Conservation (phyloP, 2,797 vertebrate species). For the Borostomias antarcticus region DNA sequence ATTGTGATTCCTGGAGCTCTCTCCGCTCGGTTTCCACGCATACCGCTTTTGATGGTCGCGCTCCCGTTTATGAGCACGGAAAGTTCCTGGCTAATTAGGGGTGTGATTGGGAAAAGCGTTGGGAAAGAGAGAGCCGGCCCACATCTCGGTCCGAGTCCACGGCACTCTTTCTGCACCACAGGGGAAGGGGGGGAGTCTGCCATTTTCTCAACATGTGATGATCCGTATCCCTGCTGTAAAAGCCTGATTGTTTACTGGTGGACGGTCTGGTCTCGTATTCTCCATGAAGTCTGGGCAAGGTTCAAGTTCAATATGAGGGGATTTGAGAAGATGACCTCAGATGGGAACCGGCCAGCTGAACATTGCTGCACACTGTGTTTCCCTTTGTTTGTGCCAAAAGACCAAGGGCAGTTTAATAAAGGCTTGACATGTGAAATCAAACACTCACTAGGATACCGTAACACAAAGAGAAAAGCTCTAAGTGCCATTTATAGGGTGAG, state of each 20-base stretch:
- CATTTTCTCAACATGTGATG: conserved; percentile 45
- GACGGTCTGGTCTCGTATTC: conserved; percentile 21
- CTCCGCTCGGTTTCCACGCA: conserved; percentile 62
- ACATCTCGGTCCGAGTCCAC: conserved; percentile 38
- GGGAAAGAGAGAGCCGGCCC: conserved; percentile 48
- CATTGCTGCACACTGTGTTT: conserved; percentile 23
- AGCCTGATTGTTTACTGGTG: conserved; percentile 45
- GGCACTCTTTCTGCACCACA: conserved; percentile 34
- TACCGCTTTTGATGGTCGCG: conserved; percentile 66
- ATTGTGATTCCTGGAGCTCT: conserved; percentile 71
- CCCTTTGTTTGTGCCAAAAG: conserved; percentile 24
- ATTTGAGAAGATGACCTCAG: conserved; percentile 47
- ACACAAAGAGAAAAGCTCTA: conserved; percentile 17
- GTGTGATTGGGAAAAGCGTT: conserved; percentile 56
- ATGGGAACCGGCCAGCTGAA: conserved; percentile 29
- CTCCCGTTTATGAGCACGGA: conserved; percentile 65
- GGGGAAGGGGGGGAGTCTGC: conserved; percentile 33
- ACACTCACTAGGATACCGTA: background rate
- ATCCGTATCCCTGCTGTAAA: conserved; percentile 57
- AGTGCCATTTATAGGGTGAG: conserved; percentile 48
- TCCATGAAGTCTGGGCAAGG: conserved; percentile 13
- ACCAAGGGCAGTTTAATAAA: conserved; percentile 35
- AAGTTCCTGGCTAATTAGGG: conserved; percentile 72
- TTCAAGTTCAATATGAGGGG: conserved; percentile 36
- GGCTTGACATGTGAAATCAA: conserved; percentile 32